phyloP scores from a whole-genome alignment of 2,888 invertebrate genomes.

The Drosophila meridiana region DNA sequence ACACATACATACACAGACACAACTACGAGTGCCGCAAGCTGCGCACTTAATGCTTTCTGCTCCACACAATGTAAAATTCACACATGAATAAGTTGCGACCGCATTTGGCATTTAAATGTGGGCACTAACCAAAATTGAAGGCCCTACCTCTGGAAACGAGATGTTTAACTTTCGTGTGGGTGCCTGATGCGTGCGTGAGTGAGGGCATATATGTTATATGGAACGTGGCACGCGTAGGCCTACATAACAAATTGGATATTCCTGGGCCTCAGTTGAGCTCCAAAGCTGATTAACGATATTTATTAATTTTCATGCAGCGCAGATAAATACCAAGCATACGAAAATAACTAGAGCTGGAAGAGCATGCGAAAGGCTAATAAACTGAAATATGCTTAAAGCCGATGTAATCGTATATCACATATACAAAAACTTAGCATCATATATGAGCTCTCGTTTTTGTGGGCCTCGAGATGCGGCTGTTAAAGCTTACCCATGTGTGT shows the following conservation, averaged over 20 bases:
- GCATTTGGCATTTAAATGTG: slow-evolving; percentile 17
- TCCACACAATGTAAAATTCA: slow-evolving; percentile 11
- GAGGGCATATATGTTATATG: neutral
- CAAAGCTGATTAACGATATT: slow-evolving; percentile 7
- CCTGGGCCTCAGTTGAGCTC: neutral
- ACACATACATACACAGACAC: neutral
- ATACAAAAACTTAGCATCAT: neutral
- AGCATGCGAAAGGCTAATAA: neutral
- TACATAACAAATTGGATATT: slow-evolving; percentile 4
- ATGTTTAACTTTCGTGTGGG: slow-evolving; percentile 4
- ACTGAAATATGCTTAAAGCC: neutral
- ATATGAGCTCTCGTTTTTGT: neutral
- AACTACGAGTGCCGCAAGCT: slow-evolving; percentile 11
- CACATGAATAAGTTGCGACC: slow-evolving; percentile 16
- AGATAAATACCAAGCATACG: neutral
- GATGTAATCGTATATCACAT: too few relatives aligned
- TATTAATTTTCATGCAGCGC: neutral
- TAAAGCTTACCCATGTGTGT: neutral
- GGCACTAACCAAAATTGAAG: slow-evolving; percentile 15
- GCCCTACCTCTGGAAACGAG: slow-evolving; percentile 18
- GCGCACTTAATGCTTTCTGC: slow-evolving; percentile 12
- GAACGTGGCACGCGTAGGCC: neutral
- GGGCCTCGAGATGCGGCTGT: neutral
- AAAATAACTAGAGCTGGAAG: neutral
- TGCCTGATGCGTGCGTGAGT: neutral